Conservation (phyloP, 2,888 invertebrate species). For the Megaustenia siamemsis region DNA sequence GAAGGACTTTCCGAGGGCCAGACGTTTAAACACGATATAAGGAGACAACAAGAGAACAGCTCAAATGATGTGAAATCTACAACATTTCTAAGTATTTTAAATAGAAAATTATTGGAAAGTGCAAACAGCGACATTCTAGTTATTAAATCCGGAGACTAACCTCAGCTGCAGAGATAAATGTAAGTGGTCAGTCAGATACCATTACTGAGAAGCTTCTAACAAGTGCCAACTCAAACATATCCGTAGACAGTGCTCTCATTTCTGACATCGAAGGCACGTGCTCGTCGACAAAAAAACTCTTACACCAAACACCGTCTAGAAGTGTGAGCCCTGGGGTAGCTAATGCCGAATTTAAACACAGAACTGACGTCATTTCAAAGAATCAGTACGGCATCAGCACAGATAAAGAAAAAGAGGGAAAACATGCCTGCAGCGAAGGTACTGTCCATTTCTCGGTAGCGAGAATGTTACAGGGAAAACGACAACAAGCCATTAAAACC, state of each 20-base stretch:
- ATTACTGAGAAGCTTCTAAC: neutral
- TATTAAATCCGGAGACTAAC: neutral
- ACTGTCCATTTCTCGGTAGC: no score
- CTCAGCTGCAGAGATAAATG: neutral
- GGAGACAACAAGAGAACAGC: no score
- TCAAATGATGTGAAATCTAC: neutral
- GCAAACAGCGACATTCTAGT: neutral
- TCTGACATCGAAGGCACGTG: neutral
- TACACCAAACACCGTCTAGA: neutral
- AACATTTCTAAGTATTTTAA: neutral
- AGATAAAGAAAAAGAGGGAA: neutral
- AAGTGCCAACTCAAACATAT: neutral
- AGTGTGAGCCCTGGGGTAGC: neutral
- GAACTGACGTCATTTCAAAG: neutral
- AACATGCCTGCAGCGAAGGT: no score
- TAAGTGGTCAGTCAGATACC: neutral
- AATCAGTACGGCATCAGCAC: neutral
- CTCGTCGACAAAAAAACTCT: no score
- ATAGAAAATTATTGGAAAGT: neutral
- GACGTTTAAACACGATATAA: neutral
- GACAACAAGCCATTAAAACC: neutral
- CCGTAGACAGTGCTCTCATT: neutral
- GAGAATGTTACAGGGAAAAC: neutral
- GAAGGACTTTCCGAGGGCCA: neutral
- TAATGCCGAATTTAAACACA: neutral